Base-by-base conservation (phyloP, 1,140 invertebrate genomes). In the Zaprionus tsacasi region DNA sequence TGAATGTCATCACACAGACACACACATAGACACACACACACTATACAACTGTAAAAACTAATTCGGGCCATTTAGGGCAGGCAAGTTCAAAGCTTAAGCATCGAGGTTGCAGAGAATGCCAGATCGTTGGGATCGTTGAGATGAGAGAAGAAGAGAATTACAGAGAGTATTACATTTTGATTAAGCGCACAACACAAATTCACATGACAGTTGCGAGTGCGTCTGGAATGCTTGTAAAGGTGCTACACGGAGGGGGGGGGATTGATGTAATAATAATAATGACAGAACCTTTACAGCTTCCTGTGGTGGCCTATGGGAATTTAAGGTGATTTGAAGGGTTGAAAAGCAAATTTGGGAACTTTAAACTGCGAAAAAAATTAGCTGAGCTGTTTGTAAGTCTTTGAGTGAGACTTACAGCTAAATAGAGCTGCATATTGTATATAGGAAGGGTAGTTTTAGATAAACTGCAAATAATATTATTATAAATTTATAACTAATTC, bases 51-150 rank as follows among this genome's bases (percentile, higher is more conserved):
- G 63, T 52, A 48, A 63, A 67, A 75, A 64, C 68, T 75, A 74
- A 74, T 74, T 74, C 71, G 66, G 72, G 55, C 72, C 72, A 75
- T 75, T 75, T 75, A 75, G 68, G 72, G 72, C 72, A 75, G 55
- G 54, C 72, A 70, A 59, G 72, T 75, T 70, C 72, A 75, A 70
- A 75, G 67, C 67, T 59, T 70, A 48, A 64, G 60, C 59, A 30
- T 69, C 45, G 33, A 56, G 67, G 15, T 45, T 45, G 71, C 60
- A 63, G 72, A 59, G 68, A 73, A 60, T 73, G 57, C 13, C 48
- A 11, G 65, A 72, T 38, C 57, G 56, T 58, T 70, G 52, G 64
- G 66, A 12, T 63, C 40, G 40, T 45, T 35, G 33, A 35, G 33
- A 35, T 35, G 33, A 21, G 21, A 21, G 21, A 21, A 21, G 33